Base-by-base conservation (phyloP, 30 jellyfish, hydroid and myxozoan genomes). In the Aurelia aurita complex sp. Pacific region DNA sequence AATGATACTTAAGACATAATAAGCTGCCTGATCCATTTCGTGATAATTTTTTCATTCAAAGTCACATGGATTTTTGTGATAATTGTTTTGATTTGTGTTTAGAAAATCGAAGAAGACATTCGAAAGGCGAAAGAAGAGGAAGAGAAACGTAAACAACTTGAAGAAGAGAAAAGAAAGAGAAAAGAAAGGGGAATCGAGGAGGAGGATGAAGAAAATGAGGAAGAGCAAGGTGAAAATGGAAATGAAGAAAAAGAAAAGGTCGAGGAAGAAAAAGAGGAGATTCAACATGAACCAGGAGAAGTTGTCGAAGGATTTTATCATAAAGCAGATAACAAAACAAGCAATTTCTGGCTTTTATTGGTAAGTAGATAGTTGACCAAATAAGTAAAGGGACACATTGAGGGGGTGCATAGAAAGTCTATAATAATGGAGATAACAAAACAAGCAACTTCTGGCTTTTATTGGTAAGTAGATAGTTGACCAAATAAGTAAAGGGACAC, bases 111-210 rank as follows among this genome's bases (percentile, higher is more conserved):
- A 79, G 92, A 71, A 33, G 97, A 91, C n/a, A 1, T 81, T 35
- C 78, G 91, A 85, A 91, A 91, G 70, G 97, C 96, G 38, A 84
- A 84, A 69, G 97, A 90, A 60, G 92, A 85, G 70, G 96, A 72
- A 40, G 96, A 91, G 35, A 73, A 79, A 29, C 84, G 76, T 19
- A 69, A 80, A 67, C 69, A 79, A 64, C 78, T 67, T 67, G 88
- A 84, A 74, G 92, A 77, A 80, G 85, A 77, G 67, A 60, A 73
- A 64, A 75, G 67, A 76, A 70, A 92, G 64, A 76, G 67, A 61
- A 35, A 69, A 79, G 90, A 80, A 54, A 77, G 89, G 67, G 92
- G 86, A n/a, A 70, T 73, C 14, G 57, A 46, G 2, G 57, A 46
- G 57, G 57, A 46, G 57, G 57, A 46, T 46, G 57, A 46, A 46